phyloP scores from a whole-genome alignment of 2,888 invertebrate species.

The Buathra laborator region DNA sequence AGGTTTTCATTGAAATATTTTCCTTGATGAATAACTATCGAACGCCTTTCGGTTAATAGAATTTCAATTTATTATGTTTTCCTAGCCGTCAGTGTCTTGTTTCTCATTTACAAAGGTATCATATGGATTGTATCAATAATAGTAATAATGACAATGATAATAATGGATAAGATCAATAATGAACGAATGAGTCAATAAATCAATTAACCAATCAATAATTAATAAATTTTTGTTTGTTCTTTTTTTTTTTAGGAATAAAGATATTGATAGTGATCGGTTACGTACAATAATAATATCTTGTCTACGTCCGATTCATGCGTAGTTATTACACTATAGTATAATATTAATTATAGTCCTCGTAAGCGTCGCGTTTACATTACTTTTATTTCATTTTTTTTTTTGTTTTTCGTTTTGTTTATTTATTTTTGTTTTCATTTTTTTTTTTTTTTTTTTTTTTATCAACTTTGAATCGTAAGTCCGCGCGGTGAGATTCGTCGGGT shows the following conservation, averaged over 20 bases:
- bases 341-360: conserved; percentile 73
- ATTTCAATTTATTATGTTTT: conserved; percentile 83
- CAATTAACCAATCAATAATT: conserved; percentile 64
- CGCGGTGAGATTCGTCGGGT: conserved; percentile 59
- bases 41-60: conserved; percentile 82
- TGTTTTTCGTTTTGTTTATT: conserved; percentile 62
- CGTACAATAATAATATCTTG: conserved; percentile 70
- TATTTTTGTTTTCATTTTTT: conserved; percentile 61
- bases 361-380: conserved; percentile 68
- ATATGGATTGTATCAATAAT: conserved; percentile 78
- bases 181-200: conserved; percentile 63
- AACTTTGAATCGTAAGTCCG: conserved; percentile 56
- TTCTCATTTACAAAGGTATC: conserved; percentile 84
- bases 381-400: conserved; percentile 46
- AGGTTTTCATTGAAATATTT: conserved; percentile 1
- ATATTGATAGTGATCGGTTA: conserved; percentile 64
- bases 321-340: conserved; percentile 72
- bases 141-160: conserved; percentile 72
- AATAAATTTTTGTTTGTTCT: conserved; percentile 33
- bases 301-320: conserved; percentile 69
- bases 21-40: conserved; percentile 36
- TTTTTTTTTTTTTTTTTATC: conserved; percentile 57
- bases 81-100: conserved; percentile 83
- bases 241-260: conserved; percentile 53
- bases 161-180: conserved; percentile 67